These are phyloP conservation scores for Epistrophe eligans DNA, from an alignment of 2,888 invertebrate genomes.

Conservation along the genomic window DNA sequence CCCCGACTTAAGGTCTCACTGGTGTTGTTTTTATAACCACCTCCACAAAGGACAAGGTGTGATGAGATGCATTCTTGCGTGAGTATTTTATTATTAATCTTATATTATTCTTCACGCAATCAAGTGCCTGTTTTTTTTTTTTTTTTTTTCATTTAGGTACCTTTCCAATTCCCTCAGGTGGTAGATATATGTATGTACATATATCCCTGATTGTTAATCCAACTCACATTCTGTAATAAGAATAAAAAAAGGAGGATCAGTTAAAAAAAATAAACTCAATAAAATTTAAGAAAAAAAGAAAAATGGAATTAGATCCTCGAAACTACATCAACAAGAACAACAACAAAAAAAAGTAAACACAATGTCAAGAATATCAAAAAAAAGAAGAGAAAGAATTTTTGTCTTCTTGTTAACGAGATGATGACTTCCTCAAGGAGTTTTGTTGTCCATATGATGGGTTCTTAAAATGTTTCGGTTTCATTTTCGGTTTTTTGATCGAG, in stretches of 20 bases:
- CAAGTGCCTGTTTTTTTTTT: constrained; percentile 58
- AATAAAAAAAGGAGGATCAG: constrained; percentile 53
- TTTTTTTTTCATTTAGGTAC: constrained; percentile 17
- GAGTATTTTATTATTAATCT: constrained; percentile 73
- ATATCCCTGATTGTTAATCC: constrained; percentile 53
- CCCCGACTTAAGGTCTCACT: constrained; percentile 20
- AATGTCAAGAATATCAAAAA: not conserved
- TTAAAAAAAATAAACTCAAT: constrained; percentile 35
- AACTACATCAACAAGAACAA: constrained; percentile 46
- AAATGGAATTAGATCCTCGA: constrained; percentile 66
- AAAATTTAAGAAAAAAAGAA: constrained; percentile 26
- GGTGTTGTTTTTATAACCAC: constrained; percentile 59
- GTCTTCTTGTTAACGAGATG: constrained; percentile 56
- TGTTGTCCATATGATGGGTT: constrained; percentile 40
- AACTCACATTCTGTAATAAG: constrained; percentile 1
- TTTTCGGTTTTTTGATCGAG: constrained; percentile 15
- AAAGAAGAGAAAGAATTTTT: constrained; percentile 5
- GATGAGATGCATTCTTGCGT: constrained; percentile 72
- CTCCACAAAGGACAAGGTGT: constrained; percentile 71
- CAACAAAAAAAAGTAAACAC: constrained; percentile 44
- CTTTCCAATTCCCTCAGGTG: constrained; percentile 55
- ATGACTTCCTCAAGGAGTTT: constrained; percentile 75
- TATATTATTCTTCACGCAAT: constrained; percentile 70
- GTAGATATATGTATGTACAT: not conserved
- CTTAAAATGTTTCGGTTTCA: constrained; percentile 3